Conservation (phyloP, 2,888 invertebrate genomes). For the Aelia acuminata region DNA sequence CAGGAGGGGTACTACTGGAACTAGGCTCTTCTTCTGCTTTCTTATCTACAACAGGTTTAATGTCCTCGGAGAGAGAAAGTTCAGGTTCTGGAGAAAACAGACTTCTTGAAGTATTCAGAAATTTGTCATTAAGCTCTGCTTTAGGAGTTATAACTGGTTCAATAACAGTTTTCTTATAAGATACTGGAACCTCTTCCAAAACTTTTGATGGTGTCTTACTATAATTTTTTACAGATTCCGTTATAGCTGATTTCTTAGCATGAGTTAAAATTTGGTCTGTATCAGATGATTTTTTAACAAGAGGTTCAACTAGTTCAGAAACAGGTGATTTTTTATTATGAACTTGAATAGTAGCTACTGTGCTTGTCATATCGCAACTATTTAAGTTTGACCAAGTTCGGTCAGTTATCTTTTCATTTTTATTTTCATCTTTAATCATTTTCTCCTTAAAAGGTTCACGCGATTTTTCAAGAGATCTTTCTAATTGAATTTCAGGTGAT, state of each 20-base stretch:
- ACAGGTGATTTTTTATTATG: neutral
- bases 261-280: neutral
- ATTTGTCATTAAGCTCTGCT: constrained; percentile 55
- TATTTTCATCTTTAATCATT: constrained; percentile 58
- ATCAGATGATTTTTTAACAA: neutral
- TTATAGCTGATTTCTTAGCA: neutral
- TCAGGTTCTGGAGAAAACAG: constrained; percentile 64
- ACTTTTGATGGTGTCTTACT: neutral
- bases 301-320: neutral
- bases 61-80: constrained; percentile 18
- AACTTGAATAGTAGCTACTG: neutral
- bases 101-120: constrained; percentile 57
- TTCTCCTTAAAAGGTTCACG: constrained; percentile 56
- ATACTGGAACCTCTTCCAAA: constrained; percentile 15
- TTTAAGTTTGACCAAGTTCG: constrained; percentile 50
- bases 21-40: constrained; percentile 19
- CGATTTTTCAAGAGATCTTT: constrained; percentile 61
- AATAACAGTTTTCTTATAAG: neutral
- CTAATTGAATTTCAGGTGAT: constrained; percentile 59
- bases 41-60: constrained; percentile 44
- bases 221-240: neutral
- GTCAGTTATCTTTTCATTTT: constrained; percentile 55
- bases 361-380: constrained; percentile 6
- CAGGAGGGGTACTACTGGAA: neutral
- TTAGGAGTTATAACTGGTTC: constrained; percentile 2